A percentile compares a stretch with the other conserved stretches of the same genome.
Evolutionary conservation across 2,888 invertebrate genomes (phyloP).

Genomic region (Tetranychus truncatus): DNA sequence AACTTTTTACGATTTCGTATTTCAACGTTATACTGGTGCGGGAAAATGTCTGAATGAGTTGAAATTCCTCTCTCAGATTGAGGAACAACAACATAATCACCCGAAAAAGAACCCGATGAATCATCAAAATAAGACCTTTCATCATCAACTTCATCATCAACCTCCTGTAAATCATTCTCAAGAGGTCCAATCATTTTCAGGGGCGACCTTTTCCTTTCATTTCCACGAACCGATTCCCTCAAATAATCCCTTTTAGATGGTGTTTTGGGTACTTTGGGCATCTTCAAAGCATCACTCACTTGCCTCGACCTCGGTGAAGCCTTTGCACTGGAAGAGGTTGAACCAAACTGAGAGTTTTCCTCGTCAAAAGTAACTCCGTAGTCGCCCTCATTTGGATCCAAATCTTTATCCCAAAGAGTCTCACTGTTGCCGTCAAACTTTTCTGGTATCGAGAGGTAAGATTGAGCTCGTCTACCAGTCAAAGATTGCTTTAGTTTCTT

Average conservation of each 20-base stretch:
- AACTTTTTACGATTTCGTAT: neutral
- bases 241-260: too few species aligned
- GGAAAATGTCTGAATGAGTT: neutral
- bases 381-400: too few species aligned
- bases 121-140: neutral
- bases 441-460: too few species aligned
- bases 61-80: neutral
- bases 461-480: neutral
- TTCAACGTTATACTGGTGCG: slow-evolving; percentile 4
- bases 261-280: too few species aligned
- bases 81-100: neutral
- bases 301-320: too few species aligned
- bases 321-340: too few species aligned
- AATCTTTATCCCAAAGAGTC: too few species aligned
- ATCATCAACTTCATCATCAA: neutral
- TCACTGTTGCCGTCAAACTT: too few species aligned
- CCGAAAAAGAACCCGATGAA: neutral
- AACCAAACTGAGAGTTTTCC: too few species aligned
- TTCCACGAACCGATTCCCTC: neutral
- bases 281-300: too few species aligned
- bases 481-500: neutral
- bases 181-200: neutral
- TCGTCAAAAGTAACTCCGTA: too few species aligned
- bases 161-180: neutral
- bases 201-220: neutral